Base-by-base conservation (phyloP, 2,888 invertebrate species). In the Trichopoda pennipes region DNA sequence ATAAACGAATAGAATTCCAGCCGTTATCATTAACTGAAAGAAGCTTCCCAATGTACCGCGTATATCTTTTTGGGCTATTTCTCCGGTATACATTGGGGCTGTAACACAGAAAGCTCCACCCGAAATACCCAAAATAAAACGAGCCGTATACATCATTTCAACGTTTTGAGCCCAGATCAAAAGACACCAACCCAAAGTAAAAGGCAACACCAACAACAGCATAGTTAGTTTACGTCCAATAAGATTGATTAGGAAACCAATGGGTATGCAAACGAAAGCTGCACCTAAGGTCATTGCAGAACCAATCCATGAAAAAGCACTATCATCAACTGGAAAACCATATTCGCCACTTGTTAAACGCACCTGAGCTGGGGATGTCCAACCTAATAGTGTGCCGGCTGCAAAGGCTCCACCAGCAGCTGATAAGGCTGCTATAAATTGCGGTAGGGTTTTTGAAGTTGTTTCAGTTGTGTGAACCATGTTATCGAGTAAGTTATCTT, bases 21-120 rank as follows among this genome's bases (percentile, higher is more conserved):
- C 90, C 0, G 96, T 95, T 75, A 98, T 92, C 93, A 96, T 95
- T 42, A 98, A 91, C 89, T 98, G 98, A 89, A 97, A 97, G 88
- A 95, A 96, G 63, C 96, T 95, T 4, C 97, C 98, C 0, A 98
- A 91, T 0, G 94, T 93, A 1, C 98, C 98, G 75, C 98, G 93
- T 85, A 97, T 94, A 32, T 94, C 94, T 85, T 94, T 95, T 85
- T 97, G 95, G 0, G 97, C 94, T 58, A 97, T 96, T 92, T 98
- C 98, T 53, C 94, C 95, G 7, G 95, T 95, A 88, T 96, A 97
- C 83, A 97, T 93, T 0, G 98, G 97, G 0, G 95, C 95, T 0
- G 95, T 94, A 19, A 96, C 94, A 86, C 96, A 96, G 87, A 95
- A 95, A 1, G 96, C 95, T 23, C 97, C 97, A 78, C 91, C 91